phyloP scores from a whole-genome alignment of 1,140 invertebrate species.

The Sycobia sp. region DNA sequence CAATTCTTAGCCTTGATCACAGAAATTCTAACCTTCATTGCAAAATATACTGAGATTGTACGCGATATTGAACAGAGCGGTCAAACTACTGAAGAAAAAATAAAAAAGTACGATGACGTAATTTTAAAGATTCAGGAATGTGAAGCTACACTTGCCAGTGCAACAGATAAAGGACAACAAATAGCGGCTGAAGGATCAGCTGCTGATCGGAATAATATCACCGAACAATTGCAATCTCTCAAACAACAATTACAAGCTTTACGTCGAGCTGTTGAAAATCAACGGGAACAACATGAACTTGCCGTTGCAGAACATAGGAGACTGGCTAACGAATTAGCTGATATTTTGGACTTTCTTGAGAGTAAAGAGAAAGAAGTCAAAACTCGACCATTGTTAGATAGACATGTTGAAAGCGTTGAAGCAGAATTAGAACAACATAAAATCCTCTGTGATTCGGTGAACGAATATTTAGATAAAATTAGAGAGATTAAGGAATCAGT shows the following conservation, averaged over 20 bases:
- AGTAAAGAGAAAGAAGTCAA: constrained; percentile 82
- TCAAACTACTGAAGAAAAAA: constrained; percentile 82
- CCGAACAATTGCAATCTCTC: constrained; percentile 82
- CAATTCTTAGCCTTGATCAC: constrained; percentile 84
- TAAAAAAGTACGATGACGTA: constrained; percentile 82
- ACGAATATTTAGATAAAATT: constrained; percentile 73
- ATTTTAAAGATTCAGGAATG: constrained; percentile 85
- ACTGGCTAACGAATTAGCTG: constrained; percentile 78
- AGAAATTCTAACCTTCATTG: constrained; percentile 85
- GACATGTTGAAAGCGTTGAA: constrained; percentile 79
- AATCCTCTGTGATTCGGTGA: constrained; percentile 71
- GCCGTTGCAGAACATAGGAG: constrained; percentile 87
- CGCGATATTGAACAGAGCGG: constrained; percentile 82
- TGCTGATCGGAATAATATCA: constrained; percentile 84
- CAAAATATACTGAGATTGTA: constrained; percentile 85
- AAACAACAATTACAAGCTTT: constrained; percentile 83
- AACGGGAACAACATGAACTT: constrained; percentile 83
- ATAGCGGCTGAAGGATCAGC: constrained; percentile 86
- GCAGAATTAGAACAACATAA: constrained; percentile 81
- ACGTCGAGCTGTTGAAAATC: constrained; percentile 80
- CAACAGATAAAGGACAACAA: constrained; percentile 89
- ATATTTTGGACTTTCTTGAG: constrained; percentile 83
- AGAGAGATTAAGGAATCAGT: constrained; percentile 71
- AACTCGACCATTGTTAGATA: constrained; percentile 79
- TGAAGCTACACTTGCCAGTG: constrained; percentile 83